Base-by-base conservation (phyloP, 2,888 invertebrate genomes). In the Gortyna flavago region DNA sequence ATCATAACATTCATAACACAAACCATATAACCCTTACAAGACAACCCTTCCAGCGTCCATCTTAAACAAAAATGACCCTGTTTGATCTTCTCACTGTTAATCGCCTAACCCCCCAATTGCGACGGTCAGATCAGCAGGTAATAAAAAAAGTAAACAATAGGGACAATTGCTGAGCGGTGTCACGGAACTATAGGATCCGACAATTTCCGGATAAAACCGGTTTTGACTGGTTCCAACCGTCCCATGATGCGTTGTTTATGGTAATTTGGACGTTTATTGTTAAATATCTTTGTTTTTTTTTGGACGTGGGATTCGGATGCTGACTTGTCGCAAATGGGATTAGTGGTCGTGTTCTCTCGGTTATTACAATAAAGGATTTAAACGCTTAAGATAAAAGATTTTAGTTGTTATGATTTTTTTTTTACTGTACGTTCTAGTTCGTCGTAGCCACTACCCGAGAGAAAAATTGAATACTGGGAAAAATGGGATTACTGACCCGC, bases 231-330 rank as follows among this genome's bases (percentile, higher is more conserved):
- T 84, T 29, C 54, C 90, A 94, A 95, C 92, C 93, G 95, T 95
- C 92, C 88, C 77, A 93, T 96, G 95, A 96, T 95, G 95, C 92
- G 91, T 94, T 96, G 96, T 96, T 96, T 96, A 96, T 96, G 96
- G 96, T 96, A 96, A 96, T 96, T 96, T 96, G 91, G 94, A 89
- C 87, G 91, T 94, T 93, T 96, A 94, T 95, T 95, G 94, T 93
- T 90, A 87, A 87, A 89, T 77, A 75, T 91, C 81, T 83, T 93
- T 93, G 90, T 93, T 94, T 92, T 89, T 77, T 81, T 82, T 82
- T 87, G 57, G 65, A 91, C 92, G 91, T 93, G 93, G 86, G 93
- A 93, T 81, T 84, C 90, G 93, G 95, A 95, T 94, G 95, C 95
- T 95, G 92, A 77, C 79, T 92, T 81, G 75, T 77, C 51, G 75